Evolutionary conservation across 2,113 vertebrate species (phyloP).

Genomic region (Apistogramma diplotaenia): DNA sequence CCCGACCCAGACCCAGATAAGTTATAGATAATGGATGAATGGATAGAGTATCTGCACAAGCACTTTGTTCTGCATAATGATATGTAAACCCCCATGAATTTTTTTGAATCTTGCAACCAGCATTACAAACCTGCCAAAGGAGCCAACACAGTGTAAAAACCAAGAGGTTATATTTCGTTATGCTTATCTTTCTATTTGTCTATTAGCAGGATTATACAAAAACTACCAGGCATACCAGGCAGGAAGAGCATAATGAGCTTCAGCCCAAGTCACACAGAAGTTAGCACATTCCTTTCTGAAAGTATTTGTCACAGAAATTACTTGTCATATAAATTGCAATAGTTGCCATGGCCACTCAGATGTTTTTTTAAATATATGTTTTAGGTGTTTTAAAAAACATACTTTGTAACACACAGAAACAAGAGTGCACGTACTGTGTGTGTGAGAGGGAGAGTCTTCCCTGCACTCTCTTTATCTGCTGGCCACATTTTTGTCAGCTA

Average conservation of each 20-base stretch:
- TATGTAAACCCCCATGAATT: not conserved
- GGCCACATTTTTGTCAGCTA: slow-evolving; percentile 25
- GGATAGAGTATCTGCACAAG: not conserved
- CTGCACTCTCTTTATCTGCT: slow-evolving; percentile 18
- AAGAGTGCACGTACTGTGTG: not conserved
- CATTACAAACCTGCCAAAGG: no score
- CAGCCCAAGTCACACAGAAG: not conserved
- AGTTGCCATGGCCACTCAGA: not conserved
- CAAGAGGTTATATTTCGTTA: not conserved
- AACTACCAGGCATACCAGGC: not conserved
- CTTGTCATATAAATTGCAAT: not conserved
- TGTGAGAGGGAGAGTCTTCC: not conserved
- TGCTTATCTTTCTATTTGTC: not conserved
- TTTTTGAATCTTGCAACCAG: not conserved
- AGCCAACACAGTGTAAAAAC: not conserved
- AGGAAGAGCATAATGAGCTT: not conserved
- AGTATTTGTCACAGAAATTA: not conserved
- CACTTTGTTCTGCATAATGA: not conserved
- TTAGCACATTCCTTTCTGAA: not conserved
- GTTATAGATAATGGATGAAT: not conserved
- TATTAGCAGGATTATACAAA: not conserved
- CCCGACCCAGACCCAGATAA: not conserved
- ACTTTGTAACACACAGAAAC: not conserved
- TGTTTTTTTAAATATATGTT: not conserved
- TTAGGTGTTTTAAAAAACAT: not conserved